Evolutionary conservation across 2,888 invertebrate species (phyloP), one percentile per base, ranked within the genome.

Genomic region (Electrophaes corylata): DNA sequence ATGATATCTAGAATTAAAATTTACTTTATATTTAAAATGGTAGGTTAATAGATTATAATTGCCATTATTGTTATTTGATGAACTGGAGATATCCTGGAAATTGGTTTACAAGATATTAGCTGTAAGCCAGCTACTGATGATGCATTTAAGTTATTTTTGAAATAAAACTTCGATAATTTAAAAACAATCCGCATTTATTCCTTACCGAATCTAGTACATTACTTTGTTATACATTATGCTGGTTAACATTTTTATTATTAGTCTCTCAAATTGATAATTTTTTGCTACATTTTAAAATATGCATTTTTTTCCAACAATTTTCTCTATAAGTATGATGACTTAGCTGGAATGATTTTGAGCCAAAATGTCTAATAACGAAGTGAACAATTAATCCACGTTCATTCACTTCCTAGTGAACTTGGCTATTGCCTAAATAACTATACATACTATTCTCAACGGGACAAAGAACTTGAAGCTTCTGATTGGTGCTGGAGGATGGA

Each of bases 141-240:
- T 16, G 37, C 16, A 37, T 37, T 37, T 37, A 14, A 37, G 14
- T 5, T 11, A 40, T 41, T 43, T 39, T 49, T 3, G 26, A 71
- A 86, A 84, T 81, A 81, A 87, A 84, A 83, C 72, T 18, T 12
- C 19, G 60, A 57, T 41, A 39, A 45, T 49, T 65, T 79, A 75
- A 83, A 86, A 90, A 84, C 82, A 79, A 79, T 77, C 77, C 71
- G 69, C 73, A 66, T 85, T 85, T 81, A 84, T 86, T 87, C 78
- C 73, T 83, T 86, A 86, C 85, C 81, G 81, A 82, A 84, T 81
- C 80, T 83, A 83, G 69, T 79, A 75, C 71, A 49, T 29, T 35
- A 43, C 43, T 80, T 82, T 83, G 76, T 84, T 81, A 79, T 73
- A 67, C 68, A 84, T 84, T 86, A 85, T 82, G 85, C 84, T 79